Base-by-base conservation (phyloP, 2,797 vertebrate species). In the Lepilemur ruficaudatus region DNA sequence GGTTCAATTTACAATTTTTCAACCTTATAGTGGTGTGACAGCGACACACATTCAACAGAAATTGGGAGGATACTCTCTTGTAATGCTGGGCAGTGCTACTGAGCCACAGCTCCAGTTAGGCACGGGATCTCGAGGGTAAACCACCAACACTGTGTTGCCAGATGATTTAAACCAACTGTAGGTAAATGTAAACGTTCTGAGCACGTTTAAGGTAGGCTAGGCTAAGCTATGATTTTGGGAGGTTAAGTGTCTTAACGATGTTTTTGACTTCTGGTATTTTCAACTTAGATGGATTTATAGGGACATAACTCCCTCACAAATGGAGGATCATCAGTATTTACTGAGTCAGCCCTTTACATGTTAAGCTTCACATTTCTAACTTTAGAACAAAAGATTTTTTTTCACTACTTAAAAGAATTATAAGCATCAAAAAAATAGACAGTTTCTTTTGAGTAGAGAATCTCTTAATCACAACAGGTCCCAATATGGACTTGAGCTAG, bases 341-440 rank as follows among this genome's bases (percentile, higher is more conserved):
- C 41, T 46, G 67, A 96, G 35, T 48, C 13, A 79, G 48, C 10
- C 4, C 43, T 84, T 89, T 48, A 65, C 22, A 69, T 41, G 15
- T 85, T 95, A 89, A 92, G 23, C 48, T 79, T 91, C 28, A 17
- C 48, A 84, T 69, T 85, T 72, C 22, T 93, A 70, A 95, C 67
- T 95, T 91, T 67, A 91, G 61, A 89, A 96, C 38, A 35, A 83
- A 86, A 85, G 14, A 10, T 25, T 79, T 43, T 59, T 89, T 75
- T 88, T 48, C 18, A 57, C 6, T 70, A 43, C 30, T 96, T 79
- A 81, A 83, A 83, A 28, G 23, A 76, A 88, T 59, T 72, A 30
- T 6, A 90, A 84, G 7, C 17, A 90, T 57, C 2, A 48, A 83
- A 86, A 52, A 11, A 73, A 2, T 7, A 50, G 7, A 13, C n/a